Base-by-base conservation (phyloP, 2,113 vertebrate genomes). In the Bagarius yarrelli region DNA sequence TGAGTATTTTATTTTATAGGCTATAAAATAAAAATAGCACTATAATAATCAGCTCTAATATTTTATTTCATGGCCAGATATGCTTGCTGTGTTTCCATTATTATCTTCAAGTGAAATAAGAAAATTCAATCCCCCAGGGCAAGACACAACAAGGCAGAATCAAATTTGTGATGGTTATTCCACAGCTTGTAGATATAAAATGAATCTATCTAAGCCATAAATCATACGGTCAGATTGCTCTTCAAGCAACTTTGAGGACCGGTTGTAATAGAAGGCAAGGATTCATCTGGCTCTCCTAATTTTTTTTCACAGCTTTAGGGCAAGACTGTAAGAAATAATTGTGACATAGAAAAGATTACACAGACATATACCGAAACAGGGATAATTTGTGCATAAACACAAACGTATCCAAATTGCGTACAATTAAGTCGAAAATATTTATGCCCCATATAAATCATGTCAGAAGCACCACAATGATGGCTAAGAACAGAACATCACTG, bases 181-280 rank as follows among this genome's bases (percentile, higher is more conserved):
- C 74, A 72, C 72, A 70, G 67, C 77, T 74, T 82, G 85, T 86
- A 84, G 81, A 86, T 78, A 82, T 84, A 81, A 80, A 69, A 78
- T 61, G 52, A 74, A 72, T 78, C 73, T 78, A 80, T 83, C 72
- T 69, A 80, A 83, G 84, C 73, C 78, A 83, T 85, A 85, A 85
- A 85, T 85, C 84, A 85, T 34, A 23, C 78, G 56, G 57, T 67
- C 4, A 21, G 34, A 61, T 14, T 21, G 56, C 66, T 80, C 64
- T 80, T 59, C 52, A 80, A 79, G 81, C 78, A 52, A 81, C 81
- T 79, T 76, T 13, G 63, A 32, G 61, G 44, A 59, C 76, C 60
- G 78, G 78, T 77, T 13, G 27, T 84, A 80, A 86, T 83, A 72
- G 66, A 84, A 73, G 64, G 79, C 67, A 21, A 79, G 74, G 71